Base-by-base conservation (phyloP, 2,888 invertebrate genomes). In the Cerastoderma edule region DNA sequence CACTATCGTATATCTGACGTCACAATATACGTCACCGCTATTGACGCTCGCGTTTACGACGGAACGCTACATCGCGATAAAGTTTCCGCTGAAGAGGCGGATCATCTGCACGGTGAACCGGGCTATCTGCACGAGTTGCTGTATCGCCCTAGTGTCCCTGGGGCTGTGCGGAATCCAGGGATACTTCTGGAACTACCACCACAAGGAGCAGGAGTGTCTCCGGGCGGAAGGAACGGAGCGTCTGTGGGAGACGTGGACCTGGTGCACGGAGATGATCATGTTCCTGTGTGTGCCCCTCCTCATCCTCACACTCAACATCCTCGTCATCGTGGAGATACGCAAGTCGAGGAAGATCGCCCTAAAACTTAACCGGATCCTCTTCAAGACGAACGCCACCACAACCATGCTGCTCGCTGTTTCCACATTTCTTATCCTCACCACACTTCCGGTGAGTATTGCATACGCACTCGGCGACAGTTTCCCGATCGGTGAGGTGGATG, bases 1-100 rank as follows among this genome's bases (percentile, higher is more conserved):
- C 77, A 89, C 91, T 0, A 82, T 91, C 10, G 64, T 92, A 10
- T 91, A 87, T 86, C 71, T 91, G 48, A 80, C 90, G 19, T 80
- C 89, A 5, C 93, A 93, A 83, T 91, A 92, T 71, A 81, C 91
- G 65, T 90, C 90, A 27, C 92, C 92, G 0, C 78, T 92, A 8
- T 81, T 92, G 50, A 92, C 92, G 44, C 84, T 92, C 16, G 92
- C 89, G 4, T 93, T 93, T 76, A 93, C 93, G 3, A 89, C 91
- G 6, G 92, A 93, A 78, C 74, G 92, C n/a, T 92, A 91, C 76
- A 91, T 92, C 39, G 90, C 92, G 16, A 89, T 93, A 24, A 91
- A 91, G 64, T 91, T 91, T 76, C 93, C 93, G 5, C 88, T 92
- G 65, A 85, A 88, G 69, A 68, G 92, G 35, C 88, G 91, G 60